Evolutionary conservation across 2,888 invertebrate genomes (phyloP).

Genomic region (Zaprionus lineosus): DNA sequence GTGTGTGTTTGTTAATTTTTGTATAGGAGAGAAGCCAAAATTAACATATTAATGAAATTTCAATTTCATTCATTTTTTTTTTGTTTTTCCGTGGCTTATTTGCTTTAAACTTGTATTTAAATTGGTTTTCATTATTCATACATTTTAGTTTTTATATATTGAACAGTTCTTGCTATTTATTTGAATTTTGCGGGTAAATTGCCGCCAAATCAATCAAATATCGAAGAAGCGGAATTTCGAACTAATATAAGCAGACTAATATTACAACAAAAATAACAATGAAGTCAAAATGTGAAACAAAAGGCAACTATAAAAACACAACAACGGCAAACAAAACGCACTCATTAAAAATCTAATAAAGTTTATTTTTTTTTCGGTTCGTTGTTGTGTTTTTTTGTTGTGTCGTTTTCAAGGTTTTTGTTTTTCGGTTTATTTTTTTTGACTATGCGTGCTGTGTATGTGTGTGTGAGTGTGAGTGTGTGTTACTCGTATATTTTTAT

Average conservation of each 20-base stretch:
- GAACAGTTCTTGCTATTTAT: no score
- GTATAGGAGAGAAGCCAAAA: conserved; percentile 44
- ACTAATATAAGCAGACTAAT: not conserved
- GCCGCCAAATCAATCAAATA: conserved; percentile 44
- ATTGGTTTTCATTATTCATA: conserved; percentile 34
- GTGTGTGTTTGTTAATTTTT: conserved; percentile 37
- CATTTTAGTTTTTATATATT: conserved; percentile 5
- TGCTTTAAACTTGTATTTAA: conserved; percentile 29
- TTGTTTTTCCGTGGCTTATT: conserved; percentile 37
- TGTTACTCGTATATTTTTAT: conserved; percentile 42
- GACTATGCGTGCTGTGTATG: conserved; percentile 37
- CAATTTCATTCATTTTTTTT: conserved; percentile 54
- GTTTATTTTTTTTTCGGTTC: conserved; percentile 38
- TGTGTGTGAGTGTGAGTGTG: conserved; percentile 4
- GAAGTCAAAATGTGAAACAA: conserved; percentile 23
- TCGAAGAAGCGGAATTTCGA: not conserved
- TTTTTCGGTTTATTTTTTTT: conserved; percentile 20
- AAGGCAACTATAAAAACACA: conserved; percentile 5
- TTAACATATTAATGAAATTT: conserved; percentile 76
- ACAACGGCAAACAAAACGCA: conserved; percentile 48
- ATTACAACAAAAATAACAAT: not conserved
- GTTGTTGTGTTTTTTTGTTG: conserved; percentile 47
- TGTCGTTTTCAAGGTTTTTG: conserved; percentile 53
- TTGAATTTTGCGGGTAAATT: conserved; percentile 10
- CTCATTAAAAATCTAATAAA: conserved; percentile 61